Base-by-base conservation (phyloP, 2,797 vertebrate genomes). In the Anguilla obscura region DNA sequence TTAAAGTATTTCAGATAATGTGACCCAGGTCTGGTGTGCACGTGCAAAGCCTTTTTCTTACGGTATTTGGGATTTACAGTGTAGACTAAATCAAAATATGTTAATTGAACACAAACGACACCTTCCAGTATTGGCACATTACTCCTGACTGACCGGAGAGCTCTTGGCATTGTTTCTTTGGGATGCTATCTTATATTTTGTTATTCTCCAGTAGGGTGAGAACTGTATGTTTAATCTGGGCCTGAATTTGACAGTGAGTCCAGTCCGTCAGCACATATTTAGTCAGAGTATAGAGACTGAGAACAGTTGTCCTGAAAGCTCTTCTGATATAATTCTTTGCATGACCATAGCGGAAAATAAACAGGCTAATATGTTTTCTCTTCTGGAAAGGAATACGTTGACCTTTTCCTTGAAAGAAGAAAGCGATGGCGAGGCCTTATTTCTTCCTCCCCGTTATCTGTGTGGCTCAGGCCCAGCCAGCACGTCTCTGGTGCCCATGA, bases 381-480 rank as follows among this genome's bases (percentile, higher is more conserved):
- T 85, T 86, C 30, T 85, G 74, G 85, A 83, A 80, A 52, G 76
- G 74, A 66, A 83, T 54, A 54, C 14, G 27, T 45, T 69, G 88
- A 86, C 84, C 71, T 56, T 86, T 88, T 88, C 30, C 54, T 66
- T 50, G 40, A 50, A 10, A 54, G 56, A 66, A 48, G 16, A 87
- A 48, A 89, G 79, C 10, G 21, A 58, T 45, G 60, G 76, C 58
- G 12, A 84, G 85, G n/a, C 71, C 52, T 74, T 71, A 84, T 48
- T 83, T 89, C 71, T 86, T 69, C 87, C 79, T 86, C 79, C 63
- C 48, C 60, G 56, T 88, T 90, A 90, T 90, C 85, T 90, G 85
- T 30, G n/a, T 12, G 69, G 50, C 66, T 86, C 89, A 88, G 87
- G 30, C 66, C 66, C 69, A 80, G 63, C 52, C 79, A 48, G 40